phyloP scores from a whole-genome alignment of 2,113 vertebrate species.

The Dunckerocampus dactyliophorus region DNA sequence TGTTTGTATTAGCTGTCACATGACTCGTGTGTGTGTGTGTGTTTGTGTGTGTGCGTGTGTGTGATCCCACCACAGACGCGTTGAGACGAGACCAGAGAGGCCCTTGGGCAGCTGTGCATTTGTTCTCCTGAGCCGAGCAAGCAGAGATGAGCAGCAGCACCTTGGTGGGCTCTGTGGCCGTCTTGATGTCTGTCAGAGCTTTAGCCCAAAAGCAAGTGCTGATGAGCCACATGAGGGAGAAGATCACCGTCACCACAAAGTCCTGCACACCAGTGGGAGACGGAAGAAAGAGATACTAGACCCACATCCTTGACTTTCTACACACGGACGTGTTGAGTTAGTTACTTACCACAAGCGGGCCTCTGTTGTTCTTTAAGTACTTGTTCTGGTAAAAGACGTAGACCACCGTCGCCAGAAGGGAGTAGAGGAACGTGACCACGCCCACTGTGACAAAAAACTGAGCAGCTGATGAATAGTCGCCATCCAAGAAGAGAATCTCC shows the following conservation, averaged over 20 bases:
- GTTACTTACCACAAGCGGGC: constrained; percentile 89
- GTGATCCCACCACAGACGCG: constrained; percentile 83
- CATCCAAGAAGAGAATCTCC: constrained; percentile 84
- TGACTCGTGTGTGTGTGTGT: not conserved
- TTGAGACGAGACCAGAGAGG: constrained; percentile 92
- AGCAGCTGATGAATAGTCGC: constrained; percentile 84
- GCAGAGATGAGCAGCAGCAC: constrained; percentile 87
- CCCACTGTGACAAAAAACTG: constrained; percentile 94
- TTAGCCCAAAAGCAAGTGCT: constrained; percentile 95
- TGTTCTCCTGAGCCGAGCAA: constrained; percentile 87
- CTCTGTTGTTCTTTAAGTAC: constrained; percentile 96
- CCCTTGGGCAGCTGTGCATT: constrained; percentile 81
- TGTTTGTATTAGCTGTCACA: not conserved
- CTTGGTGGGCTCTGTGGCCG: constrained; percentile 83
- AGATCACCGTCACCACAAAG: constrained; percentile 89
- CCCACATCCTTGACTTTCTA: not conserved
- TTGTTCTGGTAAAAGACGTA: constrained; percentile 99
- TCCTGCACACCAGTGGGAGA: constrained; percentile 71
- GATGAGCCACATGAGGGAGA: constrained; percentile 92
- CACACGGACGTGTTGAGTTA: not conserved
- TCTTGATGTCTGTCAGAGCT: constrained; percentile 88
- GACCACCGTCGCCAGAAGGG: constrained; percentile 89
- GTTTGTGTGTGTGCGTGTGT: not conserved
- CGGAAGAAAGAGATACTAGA: not conserved
- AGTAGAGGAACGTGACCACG: constrained; percentile 95